A percentile compares a stretch with the other conserved stretches of the same genome.
Evolutionary conservation across 2,797 vertebrate species (phyloP).

Genomic region (Pantherophis vulpinus): DNA sequence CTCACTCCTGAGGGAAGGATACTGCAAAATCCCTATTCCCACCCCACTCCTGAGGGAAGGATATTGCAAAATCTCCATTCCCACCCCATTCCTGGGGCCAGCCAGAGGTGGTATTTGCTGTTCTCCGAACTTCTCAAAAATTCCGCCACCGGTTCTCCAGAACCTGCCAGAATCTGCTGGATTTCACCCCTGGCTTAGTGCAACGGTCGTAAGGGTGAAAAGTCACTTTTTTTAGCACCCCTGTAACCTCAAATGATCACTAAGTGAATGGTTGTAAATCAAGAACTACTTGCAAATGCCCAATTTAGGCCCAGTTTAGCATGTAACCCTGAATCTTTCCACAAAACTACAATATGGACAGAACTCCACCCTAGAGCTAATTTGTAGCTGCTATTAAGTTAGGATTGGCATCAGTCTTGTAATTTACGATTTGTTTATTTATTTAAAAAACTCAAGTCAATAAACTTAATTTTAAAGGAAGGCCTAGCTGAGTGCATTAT

Average conservation of each 20-base stretch:
- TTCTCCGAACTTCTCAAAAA: no score
- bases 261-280: neutral
- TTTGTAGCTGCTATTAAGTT: neutral
- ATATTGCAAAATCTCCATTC: no score
- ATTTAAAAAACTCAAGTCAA: neutral
- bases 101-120: no score
- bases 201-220: neutral
- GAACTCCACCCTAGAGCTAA: neutral
- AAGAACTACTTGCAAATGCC: neutral
- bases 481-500: neutral
- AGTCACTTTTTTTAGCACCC: neutral
- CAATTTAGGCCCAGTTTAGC: neutral
- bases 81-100: no score
- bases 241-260: neutral
- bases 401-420: neutral
- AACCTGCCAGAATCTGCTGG: no score
- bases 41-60: no score
- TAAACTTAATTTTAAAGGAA: neutral
- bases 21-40: no score
- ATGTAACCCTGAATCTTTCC: neutral
- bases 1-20: no score
- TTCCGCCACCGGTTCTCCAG: no score
- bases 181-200: no score
- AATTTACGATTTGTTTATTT: neutral
- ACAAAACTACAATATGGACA: neutral